phyloP scores from a whole-genome alignment of 1,140 invertebrate genomes.

The Nilaparvata lugens region DNA sequence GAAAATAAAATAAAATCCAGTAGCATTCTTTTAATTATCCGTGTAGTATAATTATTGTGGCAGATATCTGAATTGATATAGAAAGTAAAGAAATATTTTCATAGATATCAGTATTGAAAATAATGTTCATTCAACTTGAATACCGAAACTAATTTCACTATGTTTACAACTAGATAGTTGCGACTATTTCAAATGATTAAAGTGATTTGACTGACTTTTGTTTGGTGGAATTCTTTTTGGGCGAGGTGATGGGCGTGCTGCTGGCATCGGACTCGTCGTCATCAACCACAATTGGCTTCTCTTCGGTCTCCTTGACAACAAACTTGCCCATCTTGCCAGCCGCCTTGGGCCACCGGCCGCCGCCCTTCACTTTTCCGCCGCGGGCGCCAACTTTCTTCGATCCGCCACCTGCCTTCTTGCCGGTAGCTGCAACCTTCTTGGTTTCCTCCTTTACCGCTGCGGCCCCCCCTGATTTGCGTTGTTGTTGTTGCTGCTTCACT shows the following conservation, averaged over 20 bases:
- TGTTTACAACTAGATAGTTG: too few species aligned
- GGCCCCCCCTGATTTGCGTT: background rate
- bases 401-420: background rate
- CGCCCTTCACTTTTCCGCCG: background rate
- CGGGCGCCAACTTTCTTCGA: background rate
- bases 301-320: background rate
- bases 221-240: slow-evolving; percentile 10
- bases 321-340: background rate
- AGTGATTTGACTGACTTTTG: too few species aligned
- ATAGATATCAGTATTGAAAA: too few species aligned
- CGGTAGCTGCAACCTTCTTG: background rate
- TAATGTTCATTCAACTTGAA: too few species aligned
- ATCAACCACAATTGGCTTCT: slow-evolving; percentile 2
- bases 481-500: background rate
- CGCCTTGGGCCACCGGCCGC: background rate
- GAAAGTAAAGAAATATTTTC: too few species aligned
- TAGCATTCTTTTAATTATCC: too few species aligned
- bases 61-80: too few species aligned
- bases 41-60: too few species aligned
- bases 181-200: too few species aligned
- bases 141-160: too few species aligned
- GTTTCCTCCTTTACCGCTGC: background rate
- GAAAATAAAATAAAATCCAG: too few species aligned
- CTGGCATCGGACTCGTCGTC: background rate
- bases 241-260: background rate